These are phyloP conservation scores for Dryoscopus gambensis DNA, from an alignment of 2,113 vertebrate species.

Conservation along the genomic window DNA sequence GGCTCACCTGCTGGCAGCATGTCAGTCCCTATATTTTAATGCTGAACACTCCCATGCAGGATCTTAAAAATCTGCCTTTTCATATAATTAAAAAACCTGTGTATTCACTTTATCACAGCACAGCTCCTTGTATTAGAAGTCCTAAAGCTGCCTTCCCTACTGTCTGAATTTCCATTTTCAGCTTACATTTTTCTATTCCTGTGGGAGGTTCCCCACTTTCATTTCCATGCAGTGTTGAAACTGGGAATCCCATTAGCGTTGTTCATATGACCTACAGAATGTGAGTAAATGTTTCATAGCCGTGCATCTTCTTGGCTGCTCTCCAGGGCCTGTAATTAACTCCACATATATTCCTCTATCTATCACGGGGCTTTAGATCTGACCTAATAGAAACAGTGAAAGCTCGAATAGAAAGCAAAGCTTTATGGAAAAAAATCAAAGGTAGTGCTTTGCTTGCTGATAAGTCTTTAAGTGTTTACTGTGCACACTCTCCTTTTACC, in stretches of 20 bases:
- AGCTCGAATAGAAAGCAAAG: neutral
- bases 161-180: conserved; percentile 1
- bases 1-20: neutral
- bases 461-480: neutral
- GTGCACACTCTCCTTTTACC: neutral
- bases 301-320: neutral
- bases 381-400: neutral
- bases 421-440: neutral
- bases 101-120: neutral
- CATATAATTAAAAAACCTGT: neutral
- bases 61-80: neutral
- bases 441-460: neutral
- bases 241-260: conserved; percentile 41
- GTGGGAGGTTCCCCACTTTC: neutral
- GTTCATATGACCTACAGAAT: neutral
- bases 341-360: neutral
- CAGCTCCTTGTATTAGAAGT: neutral
- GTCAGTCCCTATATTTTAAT: neutral
- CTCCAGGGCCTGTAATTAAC: conserved; percentile 5
- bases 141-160: neutral
- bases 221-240: neutral
- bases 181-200: neutral
- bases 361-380: neutral
- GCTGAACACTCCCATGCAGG: neutral
- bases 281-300: conserved; percentile 11